Evolutionary conservation across 1,140 invertebrate species (phyloP), one percentile per base, ranked within the genome.

Genomic region (Eueides isabella): DNA sequence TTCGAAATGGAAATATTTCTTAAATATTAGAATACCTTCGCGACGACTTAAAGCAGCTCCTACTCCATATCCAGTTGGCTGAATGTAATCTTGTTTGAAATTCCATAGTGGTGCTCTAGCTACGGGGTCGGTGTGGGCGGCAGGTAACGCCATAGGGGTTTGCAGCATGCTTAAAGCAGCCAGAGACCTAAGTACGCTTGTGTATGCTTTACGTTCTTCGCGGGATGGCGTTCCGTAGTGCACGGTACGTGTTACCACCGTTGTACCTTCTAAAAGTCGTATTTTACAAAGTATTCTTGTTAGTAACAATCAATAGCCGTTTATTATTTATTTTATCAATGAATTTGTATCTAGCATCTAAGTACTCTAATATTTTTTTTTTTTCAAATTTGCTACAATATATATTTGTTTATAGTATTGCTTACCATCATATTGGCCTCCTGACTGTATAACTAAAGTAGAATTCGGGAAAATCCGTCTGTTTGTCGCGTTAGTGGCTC

Each of bases 21-120:
- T 1, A 19, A 7, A 61, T 30, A 65, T 31, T 19, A n/a, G 16
- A 67, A 30, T 91, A 97, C 97, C 95, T 96, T 98, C 97, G 85
- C 97, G 96, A 61, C 97, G 96, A 77, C 96, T 96, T 3, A 97
- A 94, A 84, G 97, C 98, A 19, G 97, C 95, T 1, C 98, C 98
- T 28, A 99, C 97, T 9, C 98, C 98, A 88, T 98, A 97, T 3
- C 98, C 97, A 0, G 98, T 98, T 4, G 97, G 97, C 86, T 98
- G 97, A 19, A 95, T 91, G 87, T 98, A 99, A 88, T 99, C 97
- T 73, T 96, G 94, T 61, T 97, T 96, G 33, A 94, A 92, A 26
- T 95, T 94, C 97, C 98, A 99, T 3, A 99, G 92, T n/a, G 96
- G 95, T 38, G 95, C 94, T 23, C 98, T 93, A 0, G 97, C 97